Percentiles rank a stretch among this genome's conserved stretches.
Conservation (phyloP, 2,113 vertebrate species). For the Gulo gulo region DNA sequence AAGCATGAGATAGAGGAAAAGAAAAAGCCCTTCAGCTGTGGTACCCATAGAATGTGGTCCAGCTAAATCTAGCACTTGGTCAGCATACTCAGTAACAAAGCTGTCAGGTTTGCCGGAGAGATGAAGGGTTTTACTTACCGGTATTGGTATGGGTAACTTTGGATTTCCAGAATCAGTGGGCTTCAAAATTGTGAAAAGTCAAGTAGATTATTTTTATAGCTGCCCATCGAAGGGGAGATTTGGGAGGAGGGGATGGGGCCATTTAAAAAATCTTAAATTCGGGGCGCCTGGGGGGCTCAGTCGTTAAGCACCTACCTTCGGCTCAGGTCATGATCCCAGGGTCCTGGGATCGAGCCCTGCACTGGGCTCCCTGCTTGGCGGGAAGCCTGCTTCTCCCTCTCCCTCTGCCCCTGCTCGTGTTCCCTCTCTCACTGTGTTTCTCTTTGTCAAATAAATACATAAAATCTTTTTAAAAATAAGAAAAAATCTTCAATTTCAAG, state of each 20-base stretch:
- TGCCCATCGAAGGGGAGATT: background rate
- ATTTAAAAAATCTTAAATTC: background rate
- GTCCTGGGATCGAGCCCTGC: too few relatives aligned
- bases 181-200: background rate
- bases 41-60: background rate
- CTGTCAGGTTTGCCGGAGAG: background rate
- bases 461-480: background rate
- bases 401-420: too few relatives aligned
- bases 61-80: background rate
- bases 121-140: background rate
- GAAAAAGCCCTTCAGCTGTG: background rate
- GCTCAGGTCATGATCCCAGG: too few relatives aligned
- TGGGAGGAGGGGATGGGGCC: background rate
- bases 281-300: too few relatives aligned
- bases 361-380: too few relatives aligned
- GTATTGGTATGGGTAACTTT: background rate
- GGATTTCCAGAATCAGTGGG: background rate
- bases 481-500: background rate
- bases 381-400: too few relatives aligned
- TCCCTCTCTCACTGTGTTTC: too few relatives aligned
- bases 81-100: background rate
- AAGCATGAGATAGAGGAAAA: background rate
- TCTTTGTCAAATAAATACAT: too few relatives aligned
- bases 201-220: conserved; percentile 23
- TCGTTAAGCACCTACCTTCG: too few relatives aligned